Evolutionary conservation across 2,888 invertebrate species (phyloP).

Genomic region (Apoda limacodes): DNA sequence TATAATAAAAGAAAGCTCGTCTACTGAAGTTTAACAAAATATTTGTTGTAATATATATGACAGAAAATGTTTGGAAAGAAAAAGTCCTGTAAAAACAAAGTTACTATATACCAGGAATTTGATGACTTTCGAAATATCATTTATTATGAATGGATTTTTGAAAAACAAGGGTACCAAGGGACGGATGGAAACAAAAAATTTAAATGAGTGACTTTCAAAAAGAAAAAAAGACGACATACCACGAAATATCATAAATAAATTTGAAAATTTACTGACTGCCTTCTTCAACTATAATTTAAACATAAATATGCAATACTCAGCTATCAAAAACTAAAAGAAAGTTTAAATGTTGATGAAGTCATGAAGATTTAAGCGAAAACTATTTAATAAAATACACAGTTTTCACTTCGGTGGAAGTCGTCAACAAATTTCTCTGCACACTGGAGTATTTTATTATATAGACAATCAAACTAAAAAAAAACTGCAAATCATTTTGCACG

Average conservation of each 20-base stretch:
- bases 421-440: conserved; percentile 25
- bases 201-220: not conserved
- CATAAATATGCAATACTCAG: not conserved
- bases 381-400: too few relatives aligned
- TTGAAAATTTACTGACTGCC: not conserved
- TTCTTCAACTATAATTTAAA: too few relatives aligned
- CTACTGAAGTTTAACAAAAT: too few relatives aligned
- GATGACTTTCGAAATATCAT: not conserved
- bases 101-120: conserved; percentile 1
- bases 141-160: too few relatives aligned
- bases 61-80: not conserved
- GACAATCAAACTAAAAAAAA: too few relatives aligned
- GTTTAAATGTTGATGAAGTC: too few relatives aligned
- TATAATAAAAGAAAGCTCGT: conserved; percentile 1
- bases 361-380: too few relatives aligned
- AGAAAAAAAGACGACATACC: conserved; percentile 1
- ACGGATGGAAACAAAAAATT: conserved; percentile 1
- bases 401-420: too few relatives aligned
- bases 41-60: conserved; percentile 1
- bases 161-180: not conserved
- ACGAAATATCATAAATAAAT: not conserved
- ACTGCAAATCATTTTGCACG: too few relatives aligned
- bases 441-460: too few relatives aligned
- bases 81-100: conserved; percentile 1
- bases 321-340: not conserved